Evolutionary conservation across 2,113 vertebrate species (phyloP), one percentile per base, ranked within the genome.

Genomic region (Rhinopomastus cyanomelas): DNA sequence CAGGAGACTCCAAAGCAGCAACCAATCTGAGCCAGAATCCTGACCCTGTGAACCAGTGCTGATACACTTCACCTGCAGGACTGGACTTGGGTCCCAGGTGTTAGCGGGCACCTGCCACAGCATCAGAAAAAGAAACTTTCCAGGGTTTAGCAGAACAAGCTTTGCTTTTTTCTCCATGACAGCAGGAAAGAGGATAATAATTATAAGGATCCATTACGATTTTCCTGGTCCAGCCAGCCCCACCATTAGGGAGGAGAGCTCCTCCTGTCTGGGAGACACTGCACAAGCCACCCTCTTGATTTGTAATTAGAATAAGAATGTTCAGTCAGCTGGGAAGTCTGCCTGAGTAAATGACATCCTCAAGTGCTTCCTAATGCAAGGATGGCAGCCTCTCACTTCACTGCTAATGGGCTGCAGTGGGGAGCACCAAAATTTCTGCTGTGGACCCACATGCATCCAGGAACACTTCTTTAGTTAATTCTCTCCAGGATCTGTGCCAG

Each of bases 241-340:
- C 62, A 82, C 71, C 84, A 25, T 55, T 10, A 73, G 32, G n/a
- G 52, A 93, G 51, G 29, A 81, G 68, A 53, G 51, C 51, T 81
- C 62, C 90, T 94, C 88, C 75, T 87, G 62, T 60, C 46, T 93
- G 77, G 74, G 71, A 95, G 78, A 86, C 55, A 73, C 74, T 76
- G 90, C 81, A 91, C 71, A 79, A 19, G 17, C 64, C 84, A 81
- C 77, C 73, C 77, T 95, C 88, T 91, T 86, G 59, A 65, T 95
- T 95, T 65, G 59, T 76, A 95, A 90, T 95, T 95, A 95, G 29
- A 94, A 92, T 90, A 88, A 87, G 92, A 86, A 91, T 90, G 83
- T 71, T 95, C 88, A 90, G 92, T 94, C 90, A 90, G 48, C 75
- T 90, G 86, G 88, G 94, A 94, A 91, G 94, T 90, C 78, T 91